Evolutionary conservation across 2,113 vertebrate genomes (phyloP).

Genomic region (Bolborhynchus lineola): DNA sequence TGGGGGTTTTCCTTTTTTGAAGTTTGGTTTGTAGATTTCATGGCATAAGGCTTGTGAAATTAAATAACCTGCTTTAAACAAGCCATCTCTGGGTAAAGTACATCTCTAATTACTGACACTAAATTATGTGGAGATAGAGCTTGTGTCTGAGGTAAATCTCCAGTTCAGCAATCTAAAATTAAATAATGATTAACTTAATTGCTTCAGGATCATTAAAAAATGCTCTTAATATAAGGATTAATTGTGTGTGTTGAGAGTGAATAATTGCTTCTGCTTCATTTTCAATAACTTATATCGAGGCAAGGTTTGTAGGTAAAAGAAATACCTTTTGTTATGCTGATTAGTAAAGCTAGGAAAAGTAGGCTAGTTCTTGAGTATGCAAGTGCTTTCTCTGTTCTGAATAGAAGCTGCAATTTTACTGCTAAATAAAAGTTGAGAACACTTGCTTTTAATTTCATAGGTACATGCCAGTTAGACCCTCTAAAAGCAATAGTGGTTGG

Average conservation of each 20-base stretch:
- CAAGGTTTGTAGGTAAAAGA: slow-evolving; percentile 14
- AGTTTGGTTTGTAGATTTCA: background rate
- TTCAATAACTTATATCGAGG: slow-evolving; percentile 28
- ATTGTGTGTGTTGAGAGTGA: slow-evolving; percentile 19
- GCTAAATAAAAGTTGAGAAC: background rate
- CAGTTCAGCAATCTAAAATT: slow-evolving; percentile 53
- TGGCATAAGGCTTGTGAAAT: slow-evolving; percentile 1
- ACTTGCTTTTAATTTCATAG: background rate
- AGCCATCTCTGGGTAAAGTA: slow-evolving; percentile 44
- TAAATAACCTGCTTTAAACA: slow-evolving; percentile 8
- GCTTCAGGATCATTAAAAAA: slow-evolving; percentile 50
- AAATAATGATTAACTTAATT: slow-evolving; percentile 64
- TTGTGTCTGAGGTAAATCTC: slow-evolving; percentile 52
- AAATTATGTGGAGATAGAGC: slow-evolving; percentile 48
- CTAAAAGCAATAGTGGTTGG: background rate
- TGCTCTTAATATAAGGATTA: slow-evolving; percentile 11
- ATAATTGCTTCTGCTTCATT: slow-evolving; percentile 47
- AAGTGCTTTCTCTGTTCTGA: background rate
- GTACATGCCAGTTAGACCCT: background rate
- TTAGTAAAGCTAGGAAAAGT: slow-evolving; percentile 19
- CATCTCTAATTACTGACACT: slow-evolving; percentile 45
- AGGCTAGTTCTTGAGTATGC: slow-evolving; percentile 8
- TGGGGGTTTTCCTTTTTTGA: background rate
- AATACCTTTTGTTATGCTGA: slow-evolving; percentile 47
- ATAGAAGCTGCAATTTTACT: slow-evolving; percentile 9